Evolutionary conservation across 1,140 invertebrate genomes (phyloP), one percentile per base, ranked within the genome.

Genomic region (Laupala kohalensis): DNA sequence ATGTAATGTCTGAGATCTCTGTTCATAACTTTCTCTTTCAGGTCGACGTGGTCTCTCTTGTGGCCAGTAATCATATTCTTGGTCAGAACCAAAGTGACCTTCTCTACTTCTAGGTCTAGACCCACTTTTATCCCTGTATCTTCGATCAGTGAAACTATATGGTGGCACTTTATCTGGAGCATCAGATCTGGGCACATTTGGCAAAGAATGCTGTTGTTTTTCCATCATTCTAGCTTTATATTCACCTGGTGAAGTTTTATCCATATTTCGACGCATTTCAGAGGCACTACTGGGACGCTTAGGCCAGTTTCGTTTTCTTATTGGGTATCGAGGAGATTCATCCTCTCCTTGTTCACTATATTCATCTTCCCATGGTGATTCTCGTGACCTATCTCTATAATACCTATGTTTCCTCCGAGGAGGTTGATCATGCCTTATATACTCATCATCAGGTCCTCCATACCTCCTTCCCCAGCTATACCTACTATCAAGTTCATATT

Each of bases 211-310:
- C 13, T 70, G 69, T 26, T 53, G 69, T 3, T 70, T 70, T 19
- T 70, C 69, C 63, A 70, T 62, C 37, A 64, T 63, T 25, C 71
- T 72, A 15, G 65, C 6, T 66, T 72, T 72, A 29, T 72, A 68
- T 12, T 73, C 72, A 5, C 72, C 64, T 23, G 72, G 69, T 5
- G 65, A 67, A 64, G 62, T 63, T 66, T 73, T 73, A 12, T 73
- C 72, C 67, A 68, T 26, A 53, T 15, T 69, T 30, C 69, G 70
- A 27, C 72, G 24, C 66, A 81, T 81, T 74, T 84, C 83, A 2
- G 83, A 82, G 0, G 87, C 87, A 76, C 87, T 88, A 63, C 85
- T 86, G 0, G 87, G 87, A 72, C 87, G 80, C 74, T 87, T 87
- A 12, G 86, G 87, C 75, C 84, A 86, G 73, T 84, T 85, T 72